Evolutionary conservation across 2,113 vertebrate species (phyloP), one percentile per base, ranked within the genome.

Genomic region (Ophthalmolycus amberensis): DNA sequence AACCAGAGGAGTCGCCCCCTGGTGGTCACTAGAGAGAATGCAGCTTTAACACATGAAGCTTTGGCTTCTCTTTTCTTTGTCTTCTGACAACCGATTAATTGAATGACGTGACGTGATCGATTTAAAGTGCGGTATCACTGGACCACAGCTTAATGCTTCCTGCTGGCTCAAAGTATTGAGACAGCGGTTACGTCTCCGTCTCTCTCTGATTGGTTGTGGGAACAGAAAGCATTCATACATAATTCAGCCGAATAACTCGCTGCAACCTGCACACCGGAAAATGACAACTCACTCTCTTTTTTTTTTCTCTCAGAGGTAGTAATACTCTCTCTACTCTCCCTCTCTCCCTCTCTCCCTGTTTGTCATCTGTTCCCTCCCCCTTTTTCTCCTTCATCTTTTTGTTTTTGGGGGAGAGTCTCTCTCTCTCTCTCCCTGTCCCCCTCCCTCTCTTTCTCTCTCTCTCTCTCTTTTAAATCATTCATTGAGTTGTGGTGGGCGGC

Each of bases 391-490:
- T 40, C 64, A 82, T 81, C 82, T 78, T 42, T 82, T 66, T 32
- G 32, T 22, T 38, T 38, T 38, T 6, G 37, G 18, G 59, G 40
- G 40, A 5, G 66, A 0, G 52, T 1, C 34, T 72, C 66, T 54
- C 40, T 25, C 40, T 25, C 65, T 59, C 75, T 67, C 71, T 75
- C 75, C 25, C 25, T 25, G 38, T 40, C 3, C 29, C 42, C 4
- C 42, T 15, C 42, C 14, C 42, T 44, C 42, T 44, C 12, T 44
- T 14, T 44, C 42, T 16, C 34, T 72, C 66, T 54, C 40, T 62
- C 65, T 59, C 75, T 67, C 71, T 75, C 75, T 71, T 59, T 77
- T 87, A 72, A 89, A 87, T 88, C 77, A 88, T 88, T 18, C 70
- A 90, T 83, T 1, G 79, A 62, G 79, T 37, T 71, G 76, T 67